Base-by-base conservation (phyloP, 2,888 invertebrate genomes). In the Temnothorax unifasciatus region DNA sequence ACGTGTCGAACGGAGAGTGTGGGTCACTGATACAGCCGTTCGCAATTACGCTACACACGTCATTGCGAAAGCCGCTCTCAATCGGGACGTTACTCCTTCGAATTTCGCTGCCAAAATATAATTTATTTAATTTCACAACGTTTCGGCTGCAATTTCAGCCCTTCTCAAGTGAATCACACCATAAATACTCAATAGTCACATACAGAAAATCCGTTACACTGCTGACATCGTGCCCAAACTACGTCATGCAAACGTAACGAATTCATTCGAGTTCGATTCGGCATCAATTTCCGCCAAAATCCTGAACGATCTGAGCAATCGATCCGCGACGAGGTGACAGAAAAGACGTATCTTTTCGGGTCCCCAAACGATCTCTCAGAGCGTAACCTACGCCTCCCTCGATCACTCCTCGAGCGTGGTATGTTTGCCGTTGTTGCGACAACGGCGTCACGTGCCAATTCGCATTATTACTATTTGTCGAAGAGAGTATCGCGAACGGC, bases 381-480 rank as follows among this genome's bases (percentile, higher is more conserved):
- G 50, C 73, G 77, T 57, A 38, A 71, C 66, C 64, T 15, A 54
- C 82, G 61, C 76, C 47, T 57, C 52, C 18, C 74, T 50, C 57
- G 41, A 68, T 44, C 76, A 25, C 21, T 64, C 64, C 74, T 44
- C 69, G 41, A 68, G 87, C 85, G 79, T 86, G 85, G 85, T 88
- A 85, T 90, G 90, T 90, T 90, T 90, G 91, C 83, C 90, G 89
- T 92, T 92, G 94, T 94, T 93, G 92, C 92, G 92, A 94, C 93
- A 94, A 93, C 90, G 88, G 89, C 91, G 93, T 93, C 94, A 93
- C 94, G 94, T 94, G 94, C 93, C 94, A 92, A 92, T 94, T 94
- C 92, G 93, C 93, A 93, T 95, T 95, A 95, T 95, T 95, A 93
- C 94, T 95, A 94, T 95, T 95, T 95, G 92, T 94, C 92, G 88